Evolutionary conservation across 2,888 invertebrate genomes (phyloP), one percentile per base, ranked within the genome.

Genomic region (Asteroscopus sphinx): DNA sequence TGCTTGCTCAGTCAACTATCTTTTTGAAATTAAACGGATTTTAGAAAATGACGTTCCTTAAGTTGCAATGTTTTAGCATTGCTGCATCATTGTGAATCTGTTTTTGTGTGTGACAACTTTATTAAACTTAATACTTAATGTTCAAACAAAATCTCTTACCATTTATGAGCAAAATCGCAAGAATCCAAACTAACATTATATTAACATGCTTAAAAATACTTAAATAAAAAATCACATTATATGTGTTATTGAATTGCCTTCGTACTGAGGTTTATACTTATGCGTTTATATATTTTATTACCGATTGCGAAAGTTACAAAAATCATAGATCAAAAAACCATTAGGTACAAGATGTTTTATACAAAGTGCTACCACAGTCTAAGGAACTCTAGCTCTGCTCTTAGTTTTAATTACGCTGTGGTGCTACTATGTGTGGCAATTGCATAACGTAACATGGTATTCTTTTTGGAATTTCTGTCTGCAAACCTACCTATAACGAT

Each of bases 161-260:
- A 3, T 13, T 26, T 36, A 69, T 11, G 16, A 69, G 16, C 12
- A 49, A 42, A 42, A 37, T 30, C 12, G 21, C 17, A n/a, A 61
- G 28, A 3, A 49, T 21, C 61, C 52, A 61, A n/a, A 46, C 5
- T 16, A 65, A 39, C 66, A 68, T 68, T 59, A 44, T 54, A 16
- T 33, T 5, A 33, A 17, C n/a, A 41, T 44, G 13, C 7, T 36
- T 25, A 16, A 21, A 36, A 17, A 49, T 8, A n/a, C 21, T 30
- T 12, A 40, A 48, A 39, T 25, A 35, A 46, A 49, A n/a, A 61
- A 42, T 35, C n/a, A 48, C 44, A 25, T 37, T 36, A 26, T 45
- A 37, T 37, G 13, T 48, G 32, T 15, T 44, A 45, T 40, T 12
- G 25, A 28, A 15, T 16, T 39, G 11, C 13, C 3, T 37, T 9